A percentile compares a stretch with the other conserved stretches of the same genome.
Evolutionary conservation across 1,140 invertebrate species (phyloP).

Genomic region (Proctacanthus coquilletti): DNA sequence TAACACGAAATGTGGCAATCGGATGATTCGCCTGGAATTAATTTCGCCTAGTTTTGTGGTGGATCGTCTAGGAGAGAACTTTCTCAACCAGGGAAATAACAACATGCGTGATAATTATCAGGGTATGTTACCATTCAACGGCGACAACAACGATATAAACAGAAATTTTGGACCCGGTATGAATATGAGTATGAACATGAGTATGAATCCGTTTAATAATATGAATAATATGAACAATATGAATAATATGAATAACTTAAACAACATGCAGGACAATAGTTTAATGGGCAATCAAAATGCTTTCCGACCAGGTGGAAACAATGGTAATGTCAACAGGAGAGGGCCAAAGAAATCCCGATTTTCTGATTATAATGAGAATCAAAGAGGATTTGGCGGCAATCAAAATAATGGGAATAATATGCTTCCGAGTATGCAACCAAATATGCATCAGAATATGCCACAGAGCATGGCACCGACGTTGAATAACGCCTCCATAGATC

Average conservation of each 20-base stretch:
- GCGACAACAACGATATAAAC: neutral
- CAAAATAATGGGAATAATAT: neutral
- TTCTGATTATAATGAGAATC: neutral
- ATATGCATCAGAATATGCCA: neutral
- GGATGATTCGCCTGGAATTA: slow-evolving; percentile 45
- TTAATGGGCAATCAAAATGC: neutral
- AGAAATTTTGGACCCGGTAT: neutral
- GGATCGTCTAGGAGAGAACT: slow-evolving; percentile 9
- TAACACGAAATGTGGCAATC: slow-evolving; percentile 45
- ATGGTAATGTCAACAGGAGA: too few relatives aligned
- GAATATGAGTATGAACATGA: too few relatives aligned
- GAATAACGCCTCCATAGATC: neutral
- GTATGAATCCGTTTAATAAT: neutral
- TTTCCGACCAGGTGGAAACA: too few relatives aligned
- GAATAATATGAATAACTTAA: neutral
- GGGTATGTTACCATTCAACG: too few relatives aligned
- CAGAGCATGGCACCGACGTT: neutral
- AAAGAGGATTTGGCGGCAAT: neutral
- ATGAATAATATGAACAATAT: neutral
- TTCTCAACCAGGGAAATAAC: neutral
- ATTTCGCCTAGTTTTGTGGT: slow-evolving; percentile 46
- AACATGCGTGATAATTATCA: too few relatives aligned
- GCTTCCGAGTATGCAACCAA: neutral
- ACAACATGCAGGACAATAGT: neutral
- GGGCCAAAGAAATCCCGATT: neutral